phyloP scores from a whole-genome alignment of 92 coral and sea anemone species.

The Zoanthus gigantus region DNA sequence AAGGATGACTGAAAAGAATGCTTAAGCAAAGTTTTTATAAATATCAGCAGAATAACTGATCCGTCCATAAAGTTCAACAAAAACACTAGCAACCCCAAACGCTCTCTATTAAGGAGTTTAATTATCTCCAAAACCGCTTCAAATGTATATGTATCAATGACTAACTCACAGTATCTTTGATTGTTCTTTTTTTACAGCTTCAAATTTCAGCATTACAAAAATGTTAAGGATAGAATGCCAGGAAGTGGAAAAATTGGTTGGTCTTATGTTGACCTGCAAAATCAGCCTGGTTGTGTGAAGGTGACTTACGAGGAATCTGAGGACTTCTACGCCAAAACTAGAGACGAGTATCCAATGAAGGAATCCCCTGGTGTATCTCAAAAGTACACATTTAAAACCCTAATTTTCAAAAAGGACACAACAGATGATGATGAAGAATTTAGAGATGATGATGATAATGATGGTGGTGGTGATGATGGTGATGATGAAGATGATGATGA shows the following conservation, averaged over 20 bases:
- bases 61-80: too few relatives aligned
- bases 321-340: slow-evolving; percentile 19
- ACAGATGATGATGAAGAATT: background rate
- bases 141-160: background rate
- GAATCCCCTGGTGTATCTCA: background rate
- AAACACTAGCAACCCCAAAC: too few relatives aligned
- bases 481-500: background rate
- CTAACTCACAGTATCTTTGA: background rate
- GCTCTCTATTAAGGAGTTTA: too few relatives aligned
- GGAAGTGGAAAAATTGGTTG: slow-evolving; percentile 59
- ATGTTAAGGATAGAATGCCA: slow-evolving; percentile 56
- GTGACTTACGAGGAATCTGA: slow-evolving; percentile 54
- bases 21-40: too few relatives aligned
- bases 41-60: too few relatives aligned
- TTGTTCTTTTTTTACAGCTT: background rate
- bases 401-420: background rate
- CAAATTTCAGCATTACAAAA: slow-evolving; percentile 57
- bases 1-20: too few relatives aligned
- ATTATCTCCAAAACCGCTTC: too few relatives aligned
- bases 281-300: slow-evolving; percentile 69
- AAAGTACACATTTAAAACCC: background rate
- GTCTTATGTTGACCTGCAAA: slow-evolving; percentile 57
- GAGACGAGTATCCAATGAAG: too few relatives aligned
- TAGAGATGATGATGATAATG: background rate
- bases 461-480: background rate